A percentile compares a stretch with the other conserved stretches of the same genome.
Conservation (phyloP, 2,888 invertebrate genomes). For the Colletes collaris region DNA sequence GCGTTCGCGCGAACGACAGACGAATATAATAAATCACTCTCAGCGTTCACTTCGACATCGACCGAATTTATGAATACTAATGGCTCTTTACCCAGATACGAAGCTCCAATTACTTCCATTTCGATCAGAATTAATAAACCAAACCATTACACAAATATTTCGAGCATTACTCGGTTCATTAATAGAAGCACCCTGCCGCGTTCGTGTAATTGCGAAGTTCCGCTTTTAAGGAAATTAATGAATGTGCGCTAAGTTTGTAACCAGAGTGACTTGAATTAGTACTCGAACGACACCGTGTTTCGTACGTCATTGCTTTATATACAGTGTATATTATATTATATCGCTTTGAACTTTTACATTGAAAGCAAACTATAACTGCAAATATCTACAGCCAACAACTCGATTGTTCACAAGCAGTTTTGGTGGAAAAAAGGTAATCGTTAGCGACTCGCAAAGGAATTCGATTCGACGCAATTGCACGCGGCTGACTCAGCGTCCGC, state of each 20-base stretch:
- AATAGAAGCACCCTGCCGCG: conserved; percentile 1
- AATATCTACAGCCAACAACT: too few species aligned
- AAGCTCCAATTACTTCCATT: conserved; percentile 42
- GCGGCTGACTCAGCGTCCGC: too few species aligned
- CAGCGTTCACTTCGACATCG: neutral
- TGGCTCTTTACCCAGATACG: conserved; percentile 35
- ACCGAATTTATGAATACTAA: conserved; percentile 38
- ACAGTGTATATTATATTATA: too few species aligned
- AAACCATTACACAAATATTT: conserved; percentile 23
- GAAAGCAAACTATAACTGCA: too few species aligned
- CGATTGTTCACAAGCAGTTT: too few species aligned
- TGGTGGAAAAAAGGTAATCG: too few species aligned
- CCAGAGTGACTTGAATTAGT: neutral
- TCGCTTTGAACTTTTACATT: too few species aligned
- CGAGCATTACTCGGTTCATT: conserved; percentile 21
- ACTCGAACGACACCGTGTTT: too few species aligned
- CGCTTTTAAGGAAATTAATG: conserved; percentile 23
- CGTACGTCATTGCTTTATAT: too few species aligned
- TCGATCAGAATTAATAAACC: conserved; percentile 47
- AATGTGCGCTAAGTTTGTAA: neutral
- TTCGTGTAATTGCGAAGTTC: conserved; percentile 18
- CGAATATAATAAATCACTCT: conserved; percentile 24
- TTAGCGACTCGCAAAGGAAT: too few species aligned
- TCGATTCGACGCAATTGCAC: too few species aligned
- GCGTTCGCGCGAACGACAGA: neutral